Evolutionary conservation across 2,888 invertebrate genomes (phyloP), one percentile per base, ranked within the genome.

Genomic region (Tetrapedia diversipes): DNA sequence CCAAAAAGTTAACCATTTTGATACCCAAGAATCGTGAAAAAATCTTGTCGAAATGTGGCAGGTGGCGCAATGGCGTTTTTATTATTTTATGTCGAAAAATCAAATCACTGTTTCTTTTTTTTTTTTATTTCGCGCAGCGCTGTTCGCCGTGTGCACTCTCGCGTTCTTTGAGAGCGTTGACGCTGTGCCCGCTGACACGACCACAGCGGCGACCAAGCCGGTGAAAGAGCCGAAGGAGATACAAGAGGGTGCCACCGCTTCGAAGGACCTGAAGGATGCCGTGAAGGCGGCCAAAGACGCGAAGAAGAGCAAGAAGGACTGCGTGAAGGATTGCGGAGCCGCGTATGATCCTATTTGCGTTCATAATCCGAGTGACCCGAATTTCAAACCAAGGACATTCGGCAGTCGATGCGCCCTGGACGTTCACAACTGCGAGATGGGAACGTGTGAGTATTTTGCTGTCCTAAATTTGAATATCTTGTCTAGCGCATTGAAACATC

Each of bases 401-500:
- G 95, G 94, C 78, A 94, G 92, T 87, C 93, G 93, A 78, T 95
- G 95, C 87, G 94, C 94, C 54, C 91, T 95, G 91, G 93, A 94
- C 76, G 94, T 94, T 84, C 93, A 94, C 89, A 95, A 95, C 86
- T 95, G 95, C 90, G 95, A 95, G 86, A 92, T 94, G 85, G 93
- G 94, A 85, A 93, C 94, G 56, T 93, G 95, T 95, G 90, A 93
- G 94, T n/a, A n/a, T n/a, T n/a, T n/a, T n/a, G n/a, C n/a, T n/a
- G n/a, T n/a, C n/a, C n/a, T n/a, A n/a, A n/a, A n/a, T n/a, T n/a
- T n/a, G n/a, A n/a, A n/a, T n/a, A n/a, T n/a, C n/a, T n/a, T n/a
- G n/a, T n/a, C n/a, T n/a, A n/a, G n/a, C n/a, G n/a, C n/a, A n/a
- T n/a, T n/a, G n/a, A n/a, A n/a, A n/a, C n/a, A n/a, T n/a, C n/a